A percentile compares a stretch with the other conserved stretches of the same genome.
Evolutionary conservation across 2,113 vertebrate genomes (phyloP).

Genomic region (Cyphomyrus discorhynchus): DNA sequence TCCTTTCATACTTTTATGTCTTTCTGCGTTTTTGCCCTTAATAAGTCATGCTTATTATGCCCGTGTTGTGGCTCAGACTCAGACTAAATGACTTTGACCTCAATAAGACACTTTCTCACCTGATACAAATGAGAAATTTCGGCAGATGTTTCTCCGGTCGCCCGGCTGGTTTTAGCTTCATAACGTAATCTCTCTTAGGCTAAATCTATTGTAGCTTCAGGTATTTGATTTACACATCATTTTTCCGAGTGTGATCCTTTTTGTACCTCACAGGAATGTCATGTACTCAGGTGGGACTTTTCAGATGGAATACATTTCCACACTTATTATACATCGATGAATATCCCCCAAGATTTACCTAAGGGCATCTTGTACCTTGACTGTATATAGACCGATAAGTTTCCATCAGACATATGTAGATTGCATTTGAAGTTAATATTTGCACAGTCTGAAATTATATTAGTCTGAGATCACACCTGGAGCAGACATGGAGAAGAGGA

Average conservation of each 20-base stretch:
- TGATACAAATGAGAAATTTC: constrained; percentile 3
- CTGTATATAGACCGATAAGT: not conserved
- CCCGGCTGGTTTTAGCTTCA: not conserved
- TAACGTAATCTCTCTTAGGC: not conserved
- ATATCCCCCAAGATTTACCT: not conserved
- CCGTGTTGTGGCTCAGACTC: not conserved
- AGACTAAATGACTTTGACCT: not conserved
- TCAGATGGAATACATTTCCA: not conserved
- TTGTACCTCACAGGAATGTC: not conserved
- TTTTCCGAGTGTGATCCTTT: not conserved
- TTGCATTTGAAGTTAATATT: constrained; percentile 18
- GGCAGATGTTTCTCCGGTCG: not conserved
- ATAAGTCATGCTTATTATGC: not conserved
- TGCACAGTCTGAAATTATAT: constrained; percentile 5
- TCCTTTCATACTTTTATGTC: not conserved
- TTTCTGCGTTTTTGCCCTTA: not conserved
- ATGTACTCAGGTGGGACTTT: not conserved
- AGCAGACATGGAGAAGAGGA: not conserved
- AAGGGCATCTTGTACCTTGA: not conserved
- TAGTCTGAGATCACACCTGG: not conserved
- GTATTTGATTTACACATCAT: not conserved
- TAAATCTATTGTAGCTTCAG: not conserved
- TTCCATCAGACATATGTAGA: not conserved
- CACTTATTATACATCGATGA: not conserved
- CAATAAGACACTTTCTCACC: not conserved